Conservation (phyloP, 2,113 vertebrate genomes). For the Phrynocephalus versicolor region DNA sequence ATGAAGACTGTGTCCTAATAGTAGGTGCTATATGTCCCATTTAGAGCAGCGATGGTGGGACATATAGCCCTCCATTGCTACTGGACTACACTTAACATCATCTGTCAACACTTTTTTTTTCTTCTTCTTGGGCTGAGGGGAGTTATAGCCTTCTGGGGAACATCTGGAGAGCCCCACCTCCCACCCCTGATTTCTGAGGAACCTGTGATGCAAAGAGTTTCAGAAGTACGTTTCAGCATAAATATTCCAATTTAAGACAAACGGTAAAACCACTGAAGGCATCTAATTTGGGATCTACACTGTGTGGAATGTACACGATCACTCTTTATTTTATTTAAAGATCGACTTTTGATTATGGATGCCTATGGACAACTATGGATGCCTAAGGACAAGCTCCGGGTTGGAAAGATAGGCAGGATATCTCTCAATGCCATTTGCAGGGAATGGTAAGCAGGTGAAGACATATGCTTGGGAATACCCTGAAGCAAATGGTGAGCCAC, state of each 20-base stretch:
- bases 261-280: neutral
- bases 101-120: neutral
- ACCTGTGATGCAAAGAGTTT: neutral
- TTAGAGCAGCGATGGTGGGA: neutral
- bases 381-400: too few relatives aligned
- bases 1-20: neutral
- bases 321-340: neutral
- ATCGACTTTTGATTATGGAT: neutral
- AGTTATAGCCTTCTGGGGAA: neutral
- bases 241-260: neutral
- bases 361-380: too few relatives aligned
- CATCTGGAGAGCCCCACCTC: neutral
- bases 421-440: too few relatives aligned
- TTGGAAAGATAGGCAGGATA: too few relatives aligned
- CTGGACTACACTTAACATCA: neutral
- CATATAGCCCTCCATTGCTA: neutral
- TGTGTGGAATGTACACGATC: neutral
- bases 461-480: too few relatives aligned
- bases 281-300: neutral
- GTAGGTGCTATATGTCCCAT: neutral
- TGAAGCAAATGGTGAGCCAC: too few relatives aligned
- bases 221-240: neutral
- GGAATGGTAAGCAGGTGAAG: too few relatives aligned
- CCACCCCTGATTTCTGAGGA: neutral
- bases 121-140: neutral